phyloP scores from a whole-genome alignment of 2,113 vertebrate genomes.

The Arothron firmamentum region DNA sequence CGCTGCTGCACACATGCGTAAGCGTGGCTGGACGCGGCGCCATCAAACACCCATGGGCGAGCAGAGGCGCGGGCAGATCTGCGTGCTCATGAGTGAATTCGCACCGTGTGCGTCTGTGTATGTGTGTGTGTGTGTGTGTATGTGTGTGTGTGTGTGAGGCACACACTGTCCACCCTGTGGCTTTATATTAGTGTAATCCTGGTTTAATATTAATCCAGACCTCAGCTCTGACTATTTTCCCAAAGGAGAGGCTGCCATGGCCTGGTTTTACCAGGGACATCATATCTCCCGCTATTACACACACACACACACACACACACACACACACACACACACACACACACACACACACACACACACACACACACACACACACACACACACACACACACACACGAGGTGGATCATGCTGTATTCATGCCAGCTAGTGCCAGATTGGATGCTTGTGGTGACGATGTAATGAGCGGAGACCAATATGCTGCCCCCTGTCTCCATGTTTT shows the following conservation, averaged over 20 bases:
- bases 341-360: slow-evolving; percentile 7
- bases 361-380: slow-evolving; percentile 9
- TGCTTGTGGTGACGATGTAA: slow-evolving; percentile 57
- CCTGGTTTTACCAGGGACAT: slow-evolving; percentile 38
- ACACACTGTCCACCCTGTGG: slow-evolving; percentile 18
- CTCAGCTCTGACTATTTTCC: slow-evolving; percentile 35
- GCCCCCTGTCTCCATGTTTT: slow-evolving; percentile 34
- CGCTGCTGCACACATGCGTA: slow-evolving; percentile 45
- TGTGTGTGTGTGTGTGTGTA: slow-evolving; percentile 1
- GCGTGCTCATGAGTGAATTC: no score
- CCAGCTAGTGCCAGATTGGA: slow-evolving; percentile 57
- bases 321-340: slow-evolving; percentile 12
- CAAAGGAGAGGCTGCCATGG: slow-evolving; percentile 41
- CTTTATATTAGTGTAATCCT: slow-evolving; percentile 47
- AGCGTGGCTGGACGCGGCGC: slow-evolving; percentile 21
- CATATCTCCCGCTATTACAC: neutral
- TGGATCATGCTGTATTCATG: slow-evolving; percentile 45
- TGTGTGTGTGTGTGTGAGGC: slow-evolving; percentile 14
- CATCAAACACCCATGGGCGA: slow-evolving; percentile 31
- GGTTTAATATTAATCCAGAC: slow-evolving; percentile 51
- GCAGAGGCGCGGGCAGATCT: slow-evolving; percentile 12
- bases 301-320: slow-evolving; percentile 4
- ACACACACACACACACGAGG: slow-evolving; percentile 15
- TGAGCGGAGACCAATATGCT: slow-evolving; percentile 62
- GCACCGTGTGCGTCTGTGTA: no score